Evolutionary conservation across 1,140 invertebrate genomes (phyloP).

Genomic region (Drosophila simulans): DNA sequence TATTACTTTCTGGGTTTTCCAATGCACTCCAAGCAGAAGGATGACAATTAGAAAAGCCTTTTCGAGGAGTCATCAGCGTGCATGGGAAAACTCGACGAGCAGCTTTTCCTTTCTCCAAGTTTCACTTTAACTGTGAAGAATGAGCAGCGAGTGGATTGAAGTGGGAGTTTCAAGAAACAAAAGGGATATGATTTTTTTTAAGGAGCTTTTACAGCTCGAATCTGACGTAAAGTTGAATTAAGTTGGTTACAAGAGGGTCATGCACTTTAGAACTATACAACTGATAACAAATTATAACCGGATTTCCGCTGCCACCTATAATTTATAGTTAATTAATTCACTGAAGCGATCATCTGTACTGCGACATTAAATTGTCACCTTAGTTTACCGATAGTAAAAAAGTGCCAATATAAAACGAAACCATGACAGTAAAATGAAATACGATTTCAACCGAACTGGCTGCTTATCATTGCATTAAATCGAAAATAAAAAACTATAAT

Average conservation of each 20-base stretch:
- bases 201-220: constrained; percentile 2
- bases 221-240: constrained; percentile 15
- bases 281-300: background rate
- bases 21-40: constrained; percentile 36
- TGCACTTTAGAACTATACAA: no score
- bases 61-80: constrained; percentile 22
- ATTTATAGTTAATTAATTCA: background rate
- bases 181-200: constrained; percentile 2
- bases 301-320: background rate
- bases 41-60: constrained; percentile 59
- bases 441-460: background rate
- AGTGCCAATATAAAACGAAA: background rate
- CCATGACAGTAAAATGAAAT: constrained; percentile 11
- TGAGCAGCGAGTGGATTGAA: constrained; percentile 31
- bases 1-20: constrained; percentile 37
- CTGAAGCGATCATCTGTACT: background rate
- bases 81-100: constrained; percentile 20
- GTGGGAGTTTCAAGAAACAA: constrained; percentile 10
- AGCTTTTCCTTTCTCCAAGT: constrained; percentile 15
- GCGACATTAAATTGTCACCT: constrained; percentile 12
- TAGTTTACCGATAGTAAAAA: background rate
- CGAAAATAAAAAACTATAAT: background rate
- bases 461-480: background rate
- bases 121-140: constrained; percentile 40
- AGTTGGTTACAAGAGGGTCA: background rate